These are phyloP conservation scores for Hydrotaea cyrtoneurina DNA, from an alignment of 2,888 invertebrate species.

Conservation along the genomic window DNA sequence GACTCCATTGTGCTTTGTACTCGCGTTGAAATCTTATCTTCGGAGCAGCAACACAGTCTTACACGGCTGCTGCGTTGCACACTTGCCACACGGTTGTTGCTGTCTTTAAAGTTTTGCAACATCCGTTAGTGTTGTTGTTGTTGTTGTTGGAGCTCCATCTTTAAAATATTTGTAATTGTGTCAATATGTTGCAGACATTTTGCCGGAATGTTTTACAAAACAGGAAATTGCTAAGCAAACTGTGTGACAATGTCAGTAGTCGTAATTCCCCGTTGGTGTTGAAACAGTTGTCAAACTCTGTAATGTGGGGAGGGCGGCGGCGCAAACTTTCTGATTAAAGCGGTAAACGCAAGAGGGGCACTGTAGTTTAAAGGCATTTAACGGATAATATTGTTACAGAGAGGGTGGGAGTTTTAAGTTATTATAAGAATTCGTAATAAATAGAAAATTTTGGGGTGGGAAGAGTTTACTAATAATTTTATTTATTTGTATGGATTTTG, in stretches of 20 bases:
- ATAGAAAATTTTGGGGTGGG: no score
- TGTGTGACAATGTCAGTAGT: background rate
- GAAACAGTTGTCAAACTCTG: background rate
- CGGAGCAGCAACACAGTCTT: background rate
- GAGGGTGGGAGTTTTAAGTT: no score
- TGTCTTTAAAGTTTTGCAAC: constrained; percentile 10
- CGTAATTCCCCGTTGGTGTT: constrained; percentile 2
- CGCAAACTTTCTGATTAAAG: no score
- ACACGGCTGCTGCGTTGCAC: background rate
- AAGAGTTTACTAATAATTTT: no score
- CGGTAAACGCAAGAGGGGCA: no score
- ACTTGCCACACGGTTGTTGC: constrained; percentile 1
- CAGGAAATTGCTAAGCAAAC: constrained; percentile 38
- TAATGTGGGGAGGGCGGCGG: no score
- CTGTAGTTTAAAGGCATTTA: no score
- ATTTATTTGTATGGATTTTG: no score
- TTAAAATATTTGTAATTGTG: constrained; percentile 50
- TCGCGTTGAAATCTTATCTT: background rate
- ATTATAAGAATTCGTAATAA: no score
- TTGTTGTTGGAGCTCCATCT: background rate
- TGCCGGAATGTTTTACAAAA: constrained; percentile 16
- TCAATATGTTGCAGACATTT: constrained; percentile 61
- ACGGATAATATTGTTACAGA: no score
- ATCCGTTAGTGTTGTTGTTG: background rate
- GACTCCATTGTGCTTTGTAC: background rate